Base-by-base conservation (phyloP, 1,140 invertebrate genomes). In the Drosophila lowei region DNA sequence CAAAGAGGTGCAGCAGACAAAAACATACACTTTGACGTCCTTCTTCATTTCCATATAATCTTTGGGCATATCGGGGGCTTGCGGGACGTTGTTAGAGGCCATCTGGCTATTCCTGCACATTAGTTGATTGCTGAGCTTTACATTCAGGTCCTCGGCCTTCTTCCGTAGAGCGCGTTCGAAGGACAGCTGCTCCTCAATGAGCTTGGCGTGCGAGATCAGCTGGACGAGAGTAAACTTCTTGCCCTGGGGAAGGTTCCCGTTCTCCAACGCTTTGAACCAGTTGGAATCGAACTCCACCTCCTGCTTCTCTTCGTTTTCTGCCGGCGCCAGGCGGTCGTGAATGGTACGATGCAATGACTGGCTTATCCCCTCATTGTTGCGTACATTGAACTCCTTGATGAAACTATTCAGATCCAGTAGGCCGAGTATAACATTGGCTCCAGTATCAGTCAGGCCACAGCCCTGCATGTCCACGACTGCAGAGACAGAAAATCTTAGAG, bases 381-480 rank as follows among this genome's bases (percentile, higher is more conserved):
- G 76, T 6, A 96, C 92, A 85, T 96, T 95, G 0, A 96, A 90
- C 0, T 96, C 92, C 6, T 93, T 91, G 6, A 96, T 76, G 1
- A 93, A 93, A 3, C 92, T 93, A 74, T 95, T 96, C 18, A 93
- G 92, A 16, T 93, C 92, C 0, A 96, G 79, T 2, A 95, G 91
- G 28, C 95, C 93, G 6, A 95, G 60, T 21, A 96, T 92, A n/a
- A 93, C 75, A 13, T 92, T 91, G 0, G 92, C 93, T 1, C 94
- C 93, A 16, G 89, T 88, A 57, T 94, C 93, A 0, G 94, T 94
- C 1, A 96, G 89, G 0, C 95, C 95, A 80, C 95, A 96, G 52
- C 93, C 92, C 72, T 96, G 95, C 73, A 96, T 89, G 77, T 96
- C 95, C 16, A 96, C 73, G 0, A 94, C 95, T 93, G 44, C 30